Conservation (phyloP, 2,797 vertebrate genomes). For the Lindbergichthys nudifrons region DNA sequence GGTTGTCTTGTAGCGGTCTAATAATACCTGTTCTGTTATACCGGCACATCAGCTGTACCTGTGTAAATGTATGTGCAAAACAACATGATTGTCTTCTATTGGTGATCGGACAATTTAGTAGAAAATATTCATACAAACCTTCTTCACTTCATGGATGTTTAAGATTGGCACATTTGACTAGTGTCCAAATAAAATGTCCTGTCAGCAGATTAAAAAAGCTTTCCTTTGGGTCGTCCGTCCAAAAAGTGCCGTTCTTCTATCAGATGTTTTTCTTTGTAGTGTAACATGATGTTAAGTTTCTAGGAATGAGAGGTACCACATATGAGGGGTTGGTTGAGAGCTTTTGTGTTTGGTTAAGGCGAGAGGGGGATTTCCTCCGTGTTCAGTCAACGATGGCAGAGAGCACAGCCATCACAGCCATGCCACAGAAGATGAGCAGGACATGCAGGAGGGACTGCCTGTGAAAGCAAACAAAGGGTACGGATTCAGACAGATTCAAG, state of each 20-base stretch:
- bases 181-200: constrained; percentile 39
- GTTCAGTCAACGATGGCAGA: constrained; percentile 87
- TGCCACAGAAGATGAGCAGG: constrained; percentile 90
- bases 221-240: constrained; percentile 29
- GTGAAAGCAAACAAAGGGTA: constrained; percentile 28
- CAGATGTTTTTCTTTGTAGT: constrained; percentile 21
- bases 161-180: constrained; percentile 45
- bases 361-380: constrained; percentile 11
- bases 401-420: constrained; percentile 92
- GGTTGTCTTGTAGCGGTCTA: constrained; percentile 1
- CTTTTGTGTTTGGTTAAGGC: constrained; percentile 48
- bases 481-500: constrained; percentile 57
- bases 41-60: constrained; percentile 31
- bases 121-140: constrained; percentile 37
- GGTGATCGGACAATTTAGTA: constrained; percentile 61
- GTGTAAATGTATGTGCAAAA: constrained; percentile 69
- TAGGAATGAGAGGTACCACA: constrained; percentile 29
- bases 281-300: constrained; percentile 9
- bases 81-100: constrained; percentile 66
- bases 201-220: constrained; percentile 18
- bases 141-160: constrained; percentile 22
- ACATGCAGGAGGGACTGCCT: constrained; percentile 94
- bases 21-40: constrained; percentile 24
- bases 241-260: constrained; percentile 64
- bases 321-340: constrained; percentile 3